Conservation (phyloP, 2,797 vertebrate genomes). For the Lithobates sylvaticus region DNA sequence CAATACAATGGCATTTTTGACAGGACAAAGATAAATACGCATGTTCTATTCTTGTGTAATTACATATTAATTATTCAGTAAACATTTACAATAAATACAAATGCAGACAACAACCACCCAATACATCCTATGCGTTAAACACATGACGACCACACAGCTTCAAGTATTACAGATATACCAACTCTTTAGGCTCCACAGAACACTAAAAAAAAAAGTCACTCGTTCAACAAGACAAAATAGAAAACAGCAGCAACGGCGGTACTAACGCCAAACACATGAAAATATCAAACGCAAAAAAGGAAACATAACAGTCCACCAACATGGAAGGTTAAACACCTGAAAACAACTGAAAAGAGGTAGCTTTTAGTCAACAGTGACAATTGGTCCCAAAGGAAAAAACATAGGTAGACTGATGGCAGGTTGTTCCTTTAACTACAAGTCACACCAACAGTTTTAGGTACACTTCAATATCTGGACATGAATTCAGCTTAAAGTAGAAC, state of each 20-base stretch:
- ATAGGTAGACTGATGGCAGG: background rate
- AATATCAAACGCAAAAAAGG: no score
- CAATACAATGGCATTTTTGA: background rate
- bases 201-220: background rate
- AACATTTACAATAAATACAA: background rate
- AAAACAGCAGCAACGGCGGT: slow-evolving; percentile 1
- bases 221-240: background rate
- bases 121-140: background rate
- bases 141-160: background rate
- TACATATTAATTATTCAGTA: background rate
- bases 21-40: background rate
- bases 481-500: background rate
- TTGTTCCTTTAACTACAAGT: background rate
- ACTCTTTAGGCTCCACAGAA: background rate
- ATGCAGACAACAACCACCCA: background rate
- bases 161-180: background rate
- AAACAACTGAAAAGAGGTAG: background rate
- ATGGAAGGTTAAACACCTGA: background rate
- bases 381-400: background rate
- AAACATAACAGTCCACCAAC: background rate
- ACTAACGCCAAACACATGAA: background rate
- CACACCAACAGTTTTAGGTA: background rate
- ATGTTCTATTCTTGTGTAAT: background rate
- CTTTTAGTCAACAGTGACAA: background rate
- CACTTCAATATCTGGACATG: background rate